Conservation (phyloP, 2,888 invertebrate species). For the Lithophane semibrunnea region DNA sequence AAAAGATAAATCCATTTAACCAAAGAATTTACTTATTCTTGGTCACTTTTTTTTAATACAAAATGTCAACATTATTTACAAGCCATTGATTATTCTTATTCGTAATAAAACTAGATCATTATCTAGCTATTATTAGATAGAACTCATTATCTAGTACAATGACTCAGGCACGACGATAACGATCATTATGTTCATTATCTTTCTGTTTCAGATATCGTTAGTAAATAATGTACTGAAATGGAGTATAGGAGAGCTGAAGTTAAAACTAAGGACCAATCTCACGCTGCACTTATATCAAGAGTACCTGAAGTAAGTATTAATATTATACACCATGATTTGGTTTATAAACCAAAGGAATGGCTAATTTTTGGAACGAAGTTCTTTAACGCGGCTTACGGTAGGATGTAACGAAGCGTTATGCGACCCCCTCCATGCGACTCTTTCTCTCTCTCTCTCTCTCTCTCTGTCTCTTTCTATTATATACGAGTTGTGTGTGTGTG, state of each 20-base stretch:
- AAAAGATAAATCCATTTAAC: not conserved
- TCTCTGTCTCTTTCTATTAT: too few species aligned
- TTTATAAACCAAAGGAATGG: too few species aligned
- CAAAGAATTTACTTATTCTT: not conserved
- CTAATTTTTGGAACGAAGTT: too few species aligned
- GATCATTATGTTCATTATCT: constrained; percentile 20
- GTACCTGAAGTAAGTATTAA: constrained; percentile 95
- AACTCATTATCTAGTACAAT: not conserved
- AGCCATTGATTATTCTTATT: constrained; percentile 2
- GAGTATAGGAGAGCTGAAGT: constrained; percentile 97
- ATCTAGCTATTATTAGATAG: constrained; percentile 16
- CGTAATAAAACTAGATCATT: constrained; percentile 10
- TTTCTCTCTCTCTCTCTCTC: too few species aligned
- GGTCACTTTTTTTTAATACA: too few species aligned
- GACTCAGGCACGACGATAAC: not conserved
- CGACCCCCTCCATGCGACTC: too few species aligned
- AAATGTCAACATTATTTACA: not conserved
- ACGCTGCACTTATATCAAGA: constrained; percentile 96
- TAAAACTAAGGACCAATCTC: constrained; percentile 96
- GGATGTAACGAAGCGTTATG: too few species aligned
- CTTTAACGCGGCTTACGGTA: too few species aligned
- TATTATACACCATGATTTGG: not conserved
- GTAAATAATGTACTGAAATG: constrained; percentile 98
- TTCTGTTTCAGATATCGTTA: constrained; percentile 94
- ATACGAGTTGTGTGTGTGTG: too few species aligned